Evolutionary conservation across 2,797 vertebrate genomes (phyloP), one percentile per base, ranked within the genome.

Genomic region (Ispidina lecontei): DNA sequence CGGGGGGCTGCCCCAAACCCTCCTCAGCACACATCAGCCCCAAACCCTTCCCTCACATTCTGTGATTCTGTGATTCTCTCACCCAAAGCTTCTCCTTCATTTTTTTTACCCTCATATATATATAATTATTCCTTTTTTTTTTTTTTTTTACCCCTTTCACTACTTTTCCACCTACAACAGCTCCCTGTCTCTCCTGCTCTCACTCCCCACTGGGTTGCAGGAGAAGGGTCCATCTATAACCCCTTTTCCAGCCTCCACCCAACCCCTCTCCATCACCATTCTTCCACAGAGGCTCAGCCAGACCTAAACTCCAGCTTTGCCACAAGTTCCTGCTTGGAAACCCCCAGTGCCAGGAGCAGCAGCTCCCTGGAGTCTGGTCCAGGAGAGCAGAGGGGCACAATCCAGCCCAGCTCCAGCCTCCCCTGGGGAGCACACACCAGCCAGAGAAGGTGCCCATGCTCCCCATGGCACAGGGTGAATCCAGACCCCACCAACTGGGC

Each of bases 401-500:
- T 15, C 31, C 78, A 59, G 39, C 28, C 31, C 21, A 2, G 19
- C 31, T 28, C 31, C 43, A 25, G 22, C 33, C 21, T 55, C 14
- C n/a, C 25, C 37, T 18, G 6, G 39, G 35, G 54, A 56, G 56
- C 80, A 13, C 62, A 14, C 63, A 18, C 29, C 59, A 20, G n/a
- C 35, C 31, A n/a, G 33, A 26, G 39, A 8, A 35, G 73, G 18
- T 15, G 26, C 46, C n/a, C 0, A 0, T 6, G 28, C 25, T 41
- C 56, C 56, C 69, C 56, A 10, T 1, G 10, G 37, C 81, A 35
- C 1, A 4, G 21, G 31, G 14, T 2, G 1, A 49, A 43, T 10
- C 47, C 70, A 43, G 68, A 63, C 41, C n/a, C 17, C 55, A 5
- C 3, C 4, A 0, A 0, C 28, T 5, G 0, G 31, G 5, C 28